Conservation (phyloP, 2,113 vertebrate species). For the Antigone vipio region DNA sequence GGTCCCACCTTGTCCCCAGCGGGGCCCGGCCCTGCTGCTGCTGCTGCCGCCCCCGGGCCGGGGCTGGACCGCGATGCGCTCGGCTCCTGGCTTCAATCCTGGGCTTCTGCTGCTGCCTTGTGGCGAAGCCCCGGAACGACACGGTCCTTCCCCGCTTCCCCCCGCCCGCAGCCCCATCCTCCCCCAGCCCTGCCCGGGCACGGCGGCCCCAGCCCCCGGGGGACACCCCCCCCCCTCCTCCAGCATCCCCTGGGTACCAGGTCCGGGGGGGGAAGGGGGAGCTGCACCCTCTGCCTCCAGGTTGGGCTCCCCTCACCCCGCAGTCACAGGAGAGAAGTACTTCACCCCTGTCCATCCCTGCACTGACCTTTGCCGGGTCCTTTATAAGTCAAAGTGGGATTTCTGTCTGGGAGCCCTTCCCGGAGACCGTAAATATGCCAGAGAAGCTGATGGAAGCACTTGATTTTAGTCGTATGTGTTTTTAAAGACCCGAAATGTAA, state of each 20-base stretch:
- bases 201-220: not conserved
- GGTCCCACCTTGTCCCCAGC: not conserved
- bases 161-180: not conserved
- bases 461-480: slow-evolving; percentile 28
- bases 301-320: not conserved
- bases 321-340: not conserved
- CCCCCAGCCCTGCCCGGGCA: not conserved
- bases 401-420: slow-evolving; percentile 6
- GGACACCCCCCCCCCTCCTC: too few species aligned
- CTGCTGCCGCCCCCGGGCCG: not conserved
- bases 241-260: not conserved
- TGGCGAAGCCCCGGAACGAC: slow-evolving; percentile 71
- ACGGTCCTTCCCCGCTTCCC: not conserved
- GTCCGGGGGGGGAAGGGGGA: accelerated
- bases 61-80: not conserved
- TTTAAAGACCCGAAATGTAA: slow-evolving; percentile 53
- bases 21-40: not conserved
- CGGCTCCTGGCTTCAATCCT: slow-evolving; percentile 47
- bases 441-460: not conserved
- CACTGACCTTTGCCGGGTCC: not conserved
- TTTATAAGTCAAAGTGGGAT: slow-evolving; percentile 4
- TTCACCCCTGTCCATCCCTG: not conserved
- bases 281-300: not conserved
- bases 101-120: slow-evolving; percentile 82
- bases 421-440: slow-evolving; percentile 52